Conservation (phyloP, 2,113 vertebrate species). For the Aptenodytes patagonicus region DNA sequence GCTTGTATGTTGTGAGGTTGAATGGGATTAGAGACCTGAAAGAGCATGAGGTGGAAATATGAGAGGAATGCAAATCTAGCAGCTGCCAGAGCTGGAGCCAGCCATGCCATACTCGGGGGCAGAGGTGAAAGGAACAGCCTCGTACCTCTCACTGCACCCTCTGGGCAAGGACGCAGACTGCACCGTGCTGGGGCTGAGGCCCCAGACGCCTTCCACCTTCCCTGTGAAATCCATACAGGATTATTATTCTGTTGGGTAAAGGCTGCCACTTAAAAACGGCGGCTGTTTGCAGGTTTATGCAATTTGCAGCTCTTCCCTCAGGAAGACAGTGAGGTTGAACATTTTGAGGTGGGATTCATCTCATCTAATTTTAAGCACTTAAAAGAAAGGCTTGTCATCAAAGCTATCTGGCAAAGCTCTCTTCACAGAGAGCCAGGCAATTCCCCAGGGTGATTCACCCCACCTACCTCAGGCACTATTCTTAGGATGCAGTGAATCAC, state of each 20-base stretch:
- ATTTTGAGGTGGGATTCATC: background rate
- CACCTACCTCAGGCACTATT: background rate
- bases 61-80: background rate
- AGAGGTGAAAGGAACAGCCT: background rate
- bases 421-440: background rate
- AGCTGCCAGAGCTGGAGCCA: background rate
- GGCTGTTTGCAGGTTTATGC: background rate
- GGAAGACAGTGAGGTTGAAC: background rate
- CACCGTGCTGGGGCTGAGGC: background rate
- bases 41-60: background rate
- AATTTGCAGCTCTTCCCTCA: background rate
- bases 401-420: background rate
- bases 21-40: background rate
- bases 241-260: background rate
- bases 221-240: background rate
- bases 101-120: background rate
- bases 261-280: background rate
- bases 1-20: background rate
- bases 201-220: background rate
- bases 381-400: background rate
- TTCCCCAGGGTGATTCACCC: constrained; percentile 10
- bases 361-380: background rate
- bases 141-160: fast-evolving
- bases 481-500: background rate
- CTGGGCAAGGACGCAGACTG: background rate